Conservation (phyloP, 2,797 vertebrate species). For the Gallinago solitaria region DNA sequence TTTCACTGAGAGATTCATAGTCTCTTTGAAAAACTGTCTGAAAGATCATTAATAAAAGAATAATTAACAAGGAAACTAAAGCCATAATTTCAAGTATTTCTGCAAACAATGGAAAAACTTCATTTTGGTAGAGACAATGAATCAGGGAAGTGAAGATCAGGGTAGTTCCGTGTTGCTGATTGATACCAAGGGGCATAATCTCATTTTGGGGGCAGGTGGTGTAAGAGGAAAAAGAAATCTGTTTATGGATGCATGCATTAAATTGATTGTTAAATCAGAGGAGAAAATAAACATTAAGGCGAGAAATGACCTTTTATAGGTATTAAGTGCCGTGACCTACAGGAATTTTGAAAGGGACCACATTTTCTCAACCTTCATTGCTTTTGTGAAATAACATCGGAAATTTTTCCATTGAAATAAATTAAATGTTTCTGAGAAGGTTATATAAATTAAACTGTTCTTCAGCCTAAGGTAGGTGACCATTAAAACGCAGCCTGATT, state of each 20-base stretch:
- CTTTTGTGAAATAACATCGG: not conserved
- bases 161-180: not conserved
- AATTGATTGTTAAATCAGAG: not conserved
- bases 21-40: conserved; percentile 32
- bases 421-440: not conserved
- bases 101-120: conserved; percentile 36
- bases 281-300: not conserved
- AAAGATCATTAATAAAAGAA: conserved; percentile 49
- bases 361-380: not conserved
- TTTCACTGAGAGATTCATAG: conserved; percentile 49
- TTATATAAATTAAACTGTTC: not conserved
- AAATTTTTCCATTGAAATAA: not conserved
- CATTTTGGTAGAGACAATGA: not conserved
- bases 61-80: conserved; percentile 48
- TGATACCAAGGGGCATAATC: not conserved
- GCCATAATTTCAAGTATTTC: conserved; percentile 20
- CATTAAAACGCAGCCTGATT: not conserved
- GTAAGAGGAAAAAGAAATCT: not conserved
- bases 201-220: not conserved
- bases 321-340: not conserved
- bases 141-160: not conserved
- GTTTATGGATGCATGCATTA: not conserved
- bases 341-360: not conserved
- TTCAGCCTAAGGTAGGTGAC: not conserved
- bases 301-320: not conserved